Base-by-base conservation (phyloP, 2,113 vertebrate genomes). In the Speoplatyrhinus poulsoni region DNA sequence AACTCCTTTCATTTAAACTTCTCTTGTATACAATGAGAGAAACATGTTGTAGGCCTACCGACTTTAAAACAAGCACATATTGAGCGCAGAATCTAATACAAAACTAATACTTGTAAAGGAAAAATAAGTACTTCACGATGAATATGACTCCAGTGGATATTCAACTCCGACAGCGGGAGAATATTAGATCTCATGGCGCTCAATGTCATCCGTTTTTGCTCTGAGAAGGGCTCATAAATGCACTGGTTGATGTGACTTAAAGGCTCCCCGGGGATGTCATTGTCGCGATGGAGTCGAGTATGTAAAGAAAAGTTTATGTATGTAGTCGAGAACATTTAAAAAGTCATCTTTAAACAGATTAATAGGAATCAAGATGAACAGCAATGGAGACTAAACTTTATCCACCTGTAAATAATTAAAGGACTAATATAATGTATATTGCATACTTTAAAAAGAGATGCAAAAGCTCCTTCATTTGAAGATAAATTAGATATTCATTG, bases 91-190 rank as follows among this genome's bases (percentile, higher is more conserved):
- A 89, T 87, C 75, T 87, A 88, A 87, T 86, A 84, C 79, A 60
- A 84, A 84, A 72, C 76, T 79, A 82, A 85, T 88, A 81, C 83
- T 85, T 75, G 81, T 86, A 83, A 77, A 72, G 78, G 74, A 82
- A 83, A 85, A 82, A 41, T 52, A 81, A 85, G 78, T 71, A 53
- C 63, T 32, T 65, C 41, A 69, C 54, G 69, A 76, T 60, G 66
- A 81, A 79, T 63, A 33, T 5, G 52, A 74, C 69, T 69, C 75
- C 82, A 75, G 75, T 82, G 81, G 78, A 81, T 70, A 63, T 77
- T 75, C 70, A 36, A 32, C 59, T 4, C 19, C 4, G 59, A 62
- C 17, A 79, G 75, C 55, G 10, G 0, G 69, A 72, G 81, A 71
- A 87, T 88, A 89, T 90, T 87, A 80, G 79, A 89, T 90, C 80